Evolutionary conservation across 2,888 invertebrate genomes (phyloP).

Genomic region (Psylliodes chrysocephalus): DNA sequence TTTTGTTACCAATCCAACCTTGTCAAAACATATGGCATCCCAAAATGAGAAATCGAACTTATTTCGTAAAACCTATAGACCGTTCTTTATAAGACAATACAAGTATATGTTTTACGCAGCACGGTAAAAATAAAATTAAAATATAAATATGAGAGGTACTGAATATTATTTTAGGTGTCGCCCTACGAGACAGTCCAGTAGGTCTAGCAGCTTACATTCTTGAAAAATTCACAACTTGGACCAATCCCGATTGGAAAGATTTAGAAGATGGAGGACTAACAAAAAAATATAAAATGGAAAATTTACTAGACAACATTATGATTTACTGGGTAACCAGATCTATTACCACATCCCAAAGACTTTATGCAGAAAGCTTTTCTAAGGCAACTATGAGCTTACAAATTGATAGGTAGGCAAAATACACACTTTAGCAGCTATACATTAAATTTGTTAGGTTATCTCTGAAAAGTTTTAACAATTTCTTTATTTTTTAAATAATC

Average conservation of each 20-base stretch:
- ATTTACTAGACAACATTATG: slow-evolving; percentile 83
- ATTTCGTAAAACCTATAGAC: too few species aligned
- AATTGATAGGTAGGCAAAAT: slow-evolving; percentile 14
- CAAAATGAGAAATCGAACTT: too few species aligned
- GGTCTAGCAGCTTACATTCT: slow-evolving; percentile 90
- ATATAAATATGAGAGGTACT: too few species aligned
- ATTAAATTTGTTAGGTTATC: too few species aligned
- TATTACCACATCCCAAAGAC: slow-evolving; percentile 78
- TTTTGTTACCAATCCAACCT: too few species aligned
- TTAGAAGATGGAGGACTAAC: slow-evolving; percentile 74
- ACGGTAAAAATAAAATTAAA: too few species aligned
- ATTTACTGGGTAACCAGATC: slow-evolving; percentile 82
- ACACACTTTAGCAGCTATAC: too few species aligned
- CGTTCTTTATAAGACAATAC: too few species aligned
- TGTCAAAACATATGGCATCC: too few species aligned
- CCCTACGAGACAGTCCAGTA: slow-evolving; percentile 79
- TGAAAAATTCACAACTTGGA: slow-evolving; percentile 88
- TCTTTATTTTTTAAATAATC: too few species aligned
- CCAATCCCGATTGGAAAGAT: slow-evolving; percentile 66
- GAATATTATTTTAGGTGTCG: slow-evolving; percentile 69
- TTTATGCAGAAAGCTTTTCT: slow-evolving; percentile 75
- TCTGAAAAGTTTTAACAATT: too few species aligned
- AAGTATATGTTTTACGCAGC: too few species aligned
- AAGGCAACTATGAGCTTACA: background rate
- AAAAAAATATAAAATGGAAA: slow-evolving; percentile 74